phyloP scores from a whole-genome alignment of 2,113 vertebrate species.

The Sterna hirundo region DNA sequence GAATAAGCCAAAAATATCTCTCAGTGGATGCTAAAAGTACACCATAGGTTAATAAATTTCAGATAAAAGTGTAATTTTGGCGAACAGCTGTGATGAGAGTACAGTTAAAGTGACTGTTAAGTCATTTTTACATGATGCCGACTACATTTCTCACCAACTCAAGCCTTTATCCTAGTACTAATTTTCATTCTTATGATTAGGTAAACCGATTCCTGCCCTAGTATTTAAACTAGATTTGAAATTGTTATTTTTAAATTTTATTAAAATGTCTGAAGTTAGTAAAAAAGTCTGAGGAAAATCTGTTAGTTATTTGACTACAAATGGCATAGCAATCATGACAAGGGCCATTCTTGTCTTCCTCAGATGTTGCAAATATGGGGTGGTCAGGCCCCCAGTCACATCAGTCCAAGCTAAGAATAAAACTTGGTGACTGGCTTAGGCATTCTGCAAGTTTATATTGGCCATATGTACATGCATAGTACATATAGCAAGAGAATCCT shows the following conservation, averaged over 20 bases:
- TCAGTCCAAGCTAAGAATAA: neutral
- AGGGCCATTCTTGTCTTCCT: neutral
- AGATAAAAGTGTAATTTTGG: neutral
- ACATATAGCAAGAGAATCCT: neutral
- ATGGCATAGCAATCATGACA: neutral
- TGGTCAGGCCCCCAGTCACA: neutral
- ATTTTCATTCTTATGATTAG: neutral
- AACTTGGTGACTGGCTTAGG: neutral
- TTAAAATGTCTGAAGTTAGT: neutral
- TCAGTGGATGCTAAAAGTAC: neutral
- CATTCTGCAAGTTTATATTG: neutral
- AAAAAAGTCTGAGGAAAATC: neutral
- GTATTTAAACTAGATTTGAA: neutral
- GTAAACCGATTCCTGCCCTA: neutral
- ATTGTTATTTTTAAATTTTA: neutral
- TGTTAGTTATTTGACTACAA: neutral
- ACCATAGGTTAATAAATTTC: neutral
- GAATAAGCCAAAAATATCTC: neutral
- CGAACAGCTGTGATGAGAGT: neutral
- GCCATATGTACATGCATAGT: rapidly evolving
- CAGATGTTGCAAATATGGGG: neutral
- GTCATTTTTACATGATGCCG: neutral
- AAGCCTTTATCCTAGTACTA: neutral
- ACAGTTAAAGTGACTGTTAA: neutral
- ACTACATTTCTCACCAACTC: neutral